These are phyloP conservation scores for Diarsia mendica DNA, from an alignment of 2,888 invertebrate species.

Conservation along the genomic window DNA sequence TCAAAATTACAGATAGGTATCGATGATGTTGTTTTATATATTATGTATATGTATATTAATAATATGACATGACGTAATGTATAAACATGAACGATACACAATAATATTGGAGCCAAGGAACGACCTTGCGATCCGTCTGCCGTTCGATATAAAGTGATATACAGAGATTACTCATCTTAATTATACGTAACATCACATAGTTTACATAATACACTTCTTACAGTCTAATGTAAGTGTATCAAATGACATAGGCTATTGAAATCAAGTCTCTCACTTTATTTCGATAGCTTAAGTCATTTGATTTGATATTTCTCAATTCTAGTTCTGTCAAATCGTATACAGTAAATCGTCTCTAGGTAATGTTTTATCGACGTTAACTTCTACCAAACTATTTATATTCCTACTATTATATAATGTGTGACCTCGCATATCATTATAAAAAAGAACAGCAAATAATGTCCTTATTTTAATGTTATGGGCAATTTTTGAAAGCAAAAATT, in stretches of 20 bases:
- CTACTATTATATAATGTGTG: not conserved
- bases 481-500: not conserved
- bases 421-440: too few relatives aligned
- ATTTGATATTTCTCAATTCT: not conserved
- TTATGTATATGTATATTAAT: not conserved
- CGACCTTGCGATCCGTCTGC: conserved; percentile 43
- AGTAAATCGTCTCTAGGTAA: too few relatives aligned
- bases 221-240: not conserved
- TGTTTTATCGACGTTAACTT: too few relatives aligned
- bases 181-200: not conserved
- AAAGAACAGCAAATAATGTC: not conserved
- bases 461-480: not conserved
- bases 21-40: not conserved
- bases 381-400: not conserved
- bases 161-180: conserved; percentile 40
- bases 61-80: conserved; percentile 15
- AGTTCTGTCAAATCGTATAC: not conserved
- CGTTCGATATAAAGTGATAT: conserved; percentile 15
- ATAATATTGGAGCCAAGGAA: conserved; percentile 29
- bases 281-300: not conserved
- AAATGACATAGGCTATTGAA: not conserved
- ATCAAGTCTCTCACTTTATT: not conserved
- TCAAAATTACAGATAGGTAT: not conserved
- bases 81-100: conserved; percentile 12
- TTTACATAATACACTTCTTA: not conserved